Evolutionary conservation across 2,888 invertebrate genomes (phyloP).

Genomic region (Brachyptera putata): DNA sequence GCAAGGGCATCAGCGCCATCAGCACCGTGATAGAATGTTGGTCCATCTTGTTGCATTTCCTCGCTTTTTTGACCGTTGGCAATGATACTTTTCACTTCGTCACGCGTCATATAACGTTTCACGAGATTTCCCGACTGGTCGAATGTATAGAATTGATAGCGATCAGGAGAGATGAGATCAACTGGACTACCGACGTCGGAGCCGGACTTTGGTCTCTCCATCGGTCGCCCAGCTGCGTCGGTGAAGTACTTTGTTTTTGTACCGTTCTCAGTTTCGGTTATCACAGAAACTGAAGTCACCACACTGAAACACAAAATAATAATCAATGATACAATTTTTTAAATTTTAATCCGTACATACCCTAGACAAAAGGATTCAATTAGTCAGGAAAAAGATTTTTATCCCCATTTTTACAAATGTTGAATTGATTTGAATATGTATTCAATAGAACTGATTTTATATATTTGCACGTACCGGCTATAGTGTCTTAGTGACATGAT

Average conservation of each 20-base stretch:
- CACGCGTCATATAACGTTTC: constrained; percentile 76
- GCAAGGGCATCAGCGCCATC: constrained; percentile 49
- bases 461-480: too few relatives aligned
- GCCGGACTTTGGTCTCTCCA: constrained; percentile 55
- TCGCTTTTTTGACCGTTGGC: constrained; percentile 70
- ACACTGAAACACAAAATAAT: constrained; percentile 47
- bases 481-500: too few relatives aligned
- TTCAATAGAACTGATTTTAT: too few relatives aligned
- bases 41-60: constrained; percentile 42
- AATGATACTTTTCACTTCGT: constrained; percentile 80
- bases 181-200: constrained; percentile 60
- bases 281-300: constrained; percentile 61
- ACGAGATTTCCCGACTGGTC: constrained; percentile 79
- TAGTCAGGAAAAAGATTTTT: too few relatives aligned
- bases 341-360: too few relatives aligned
- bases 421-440: too few relatives aligned
- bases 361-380: too few relatives aligned
- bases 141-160: constrained; percentile 83
- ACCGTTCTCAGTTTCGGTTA: constrained; percentile 53
- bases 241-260: constrained; percentile 57
- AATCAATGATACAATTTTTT: too few relatives aligned
- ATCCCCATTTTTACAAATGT: too few relatives aligned
- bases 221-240: constrained; percentile 63
- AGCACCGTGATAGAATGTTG: constrained; percentile 48
- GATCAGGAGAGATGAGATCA: constrained; percentile 71